A percentile compares a stretch with the other conserved stretches of the same genome.
Evolutionary conservation across 2,888 invertebrate genomes (phyloP).

Genomic region (Parnassius orleans): DNA sequence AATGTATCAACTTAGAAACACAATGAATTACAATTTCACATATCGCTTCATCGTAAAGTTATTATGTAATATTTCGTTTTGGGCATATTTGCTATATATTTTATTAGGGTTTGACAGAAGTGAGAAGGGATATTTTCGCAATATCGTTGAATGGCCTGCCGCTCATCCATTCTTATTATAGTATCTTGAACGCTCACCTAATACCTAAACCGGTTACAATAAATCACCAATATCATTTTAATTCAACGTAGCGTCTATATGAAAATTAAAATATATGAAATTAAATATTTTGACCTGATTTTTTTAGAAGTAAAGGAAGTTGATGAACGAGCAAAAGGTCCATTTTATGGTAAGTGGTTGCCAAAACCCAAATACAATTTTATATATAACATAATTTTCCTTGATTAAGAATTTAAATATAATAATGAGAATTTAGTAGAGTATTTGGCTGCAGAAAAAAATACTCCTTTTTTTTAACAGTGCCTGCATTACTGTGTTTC

Average conservation of each 20-base stretch:
- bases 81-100: slow-evolving; percentile 32
- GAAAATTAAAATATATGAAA: too few relatives aligned
- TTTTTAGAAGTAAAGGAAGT: too few relatives aligned
- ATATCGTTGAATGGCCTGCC: slow-evolving; percentile 39
- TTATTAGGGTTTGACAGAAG: slow-evolving; percentile 50
- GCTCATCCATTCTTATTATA: slow-evolving; percentile 42
- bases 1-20: background rate
- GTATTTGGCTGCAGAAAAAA: too few relatives aligned
- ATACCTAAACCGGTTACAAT: slow-evolving; percentile 36
- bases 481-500: too few relatives aligned
- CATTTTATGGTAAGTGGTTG: background rate
- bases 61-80: slow-evolving; percentile 21
- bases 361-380: too few relatives aligned
- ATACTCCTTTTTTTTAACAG: too few relatives aligned
- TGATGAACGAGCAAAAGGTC: too few relatives aligned
- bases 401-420: background rate
- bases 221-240: slow-evolving; percentile 32
- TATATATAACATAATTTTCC: too few relatives aligned
- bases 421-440: background rate
- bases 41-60: slow-evolving; percentile 15
- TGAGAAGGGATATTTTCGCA: slow-evolving; percentile 46
- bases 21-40: slow-evolving; percentile 7
- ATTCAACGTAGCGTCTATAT: background rate
- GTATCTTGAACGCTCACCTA: slow-evolving; percentile 45
- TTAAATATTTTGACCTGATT: too few relatives aligned